Evolutionary conservation across 2,797 vertebrate genomes (phyloP), one percentile per base, ranked within the genome.

Genomic region (Parambassis ranga): DNA sequence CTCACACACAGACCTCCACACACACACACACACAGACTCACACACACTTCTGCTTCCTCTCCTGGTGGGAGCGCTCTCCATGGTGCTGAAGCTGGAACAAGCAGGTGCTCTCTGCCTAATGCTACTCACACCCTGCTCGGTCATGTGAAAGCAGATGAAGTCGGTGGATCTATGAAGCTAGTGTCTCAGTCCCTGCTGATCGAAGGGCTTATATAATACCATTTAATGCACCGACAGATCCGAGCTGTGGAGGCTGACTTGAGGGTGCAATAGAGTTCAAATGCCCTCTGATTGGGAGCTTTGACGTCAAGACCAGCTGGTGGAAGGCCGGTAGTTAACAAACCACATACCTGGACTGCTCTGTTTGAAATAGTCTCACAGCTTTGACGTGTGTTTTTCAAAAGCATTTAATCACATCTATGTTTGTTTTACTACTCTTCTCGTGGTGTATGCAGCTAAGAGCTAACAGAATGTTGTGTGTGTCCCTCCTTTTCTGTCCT

Each of bases 1-100:
- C 28, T 36, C 53, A 8, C 7, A 3, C 38, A 6, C 20, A 44
- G n/a, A 10, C 37, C 6, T 19, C 14, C n/a, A 36, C 18, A 22
- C 62, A 3, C 5, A 2, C 5, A 2, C 3, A 2, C 15, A 24
- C 20, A 4, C 20, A 32, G 28, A 36, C 28, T 36, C 53, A 8
- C 7, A 3, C 38, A 6, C 20, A 44, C 38, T 52, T 32, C 48
- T 56, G 26, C 33, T 19, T 19, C 14, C 1, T 44, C 15, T 13
- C 42, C 49, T 55, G 56, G 47, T 37, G 49, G 20, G 33, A 48
- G 71, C 77, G 38, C 89, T 92, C 63, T 91, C 89, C 84, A 4
- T 72, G 89, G 89, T 90, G 69, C 89, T 90, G 90, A 90, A 90
- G 56, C 62, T 39, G 57, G 35, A 43, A 56, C 27, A 44, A 26